Evolutionary conservation across 2,113 vertebrate species (phyloP), one percentile per base, ranked within the genome.

Genomic region (Vidua macroura): DNA sequence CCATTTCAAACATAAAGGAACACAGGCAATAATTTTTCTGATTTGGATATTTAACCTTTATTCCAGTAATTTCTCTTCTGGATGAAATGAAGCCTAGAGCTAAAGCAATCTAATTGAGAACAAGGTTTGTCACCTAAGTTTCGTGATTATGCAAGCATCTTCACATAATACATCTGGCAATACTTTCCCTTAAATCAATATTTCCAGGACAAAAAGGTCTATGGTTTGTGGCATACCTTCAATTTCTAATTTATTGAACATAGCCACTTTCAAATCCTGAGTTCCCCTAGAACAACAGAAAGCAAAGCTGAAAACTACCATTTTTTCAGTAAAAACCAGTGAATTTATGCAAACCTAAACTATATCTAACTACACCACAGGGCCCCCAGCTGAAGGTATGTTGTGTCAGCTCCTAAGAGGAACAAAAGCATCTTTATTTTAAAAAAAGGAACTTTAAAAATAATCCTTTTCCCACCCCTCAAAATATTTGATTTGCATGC

Each of bases 1-100:
- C 75, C 48, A 35, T 90, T 95, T 93, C 84, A 92, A 93, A 88
- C 87, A 93, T 85, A 75, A 90, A 87, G 59, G 35, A 94, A 91
- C 58, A 90, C 33, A 73, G 66, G 81, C 83, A 89, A 84, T 92
- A 94, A 77, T 94, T 94, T 90, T 94, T 94, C 79, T 90, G 64
- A 90, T 95, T 93, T 95, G 70, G 75, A 85, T 90, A 90, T 95
- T 95, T 95, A 94, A 95, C 93, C 88, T 95, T 94, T 90, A 87
- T 94, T 93, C 85, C 51, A 78, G 83, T 90, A 88, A 91, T 94
- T 95, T 94, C 46, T 92, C 55, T 85, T 91, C 55, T 68, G 39
- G 53, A 91, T 73, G 35, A 93, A 95, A 87, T 51, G 59, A 92
- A 94, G 68, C 68, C 85, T 55, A 64, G 51, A 86, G 85, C 79